Conservation (phyloP, 2,888 invertebrate species). For the Galeruca laticollis region DNA sequence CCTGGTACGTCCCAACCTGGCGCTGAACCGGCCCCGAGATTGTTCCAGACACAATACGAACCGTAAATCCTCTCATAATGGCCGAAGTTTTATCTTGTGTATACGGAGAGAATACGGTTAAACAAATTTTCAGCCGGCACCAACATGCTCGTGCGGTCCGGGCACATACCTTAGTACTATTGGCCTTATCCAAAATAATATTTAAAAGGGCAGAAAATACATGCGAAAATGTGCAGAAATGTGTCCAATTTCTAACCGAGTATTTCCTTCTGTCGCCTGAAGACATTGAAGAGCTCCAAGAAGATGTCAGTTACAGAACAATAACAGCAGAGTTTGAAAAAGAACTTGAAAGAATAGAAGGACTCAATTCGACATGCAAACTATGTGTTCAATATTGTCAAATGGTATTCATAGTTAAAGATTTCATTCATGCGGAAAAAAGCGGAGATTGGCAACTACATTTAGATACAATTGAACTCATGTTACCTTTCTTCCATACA, state of each 20-base stretch:
- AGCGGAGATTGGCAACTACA: conserved; percentile 10
- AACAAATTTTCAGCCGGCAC: conserved; percentile 49
- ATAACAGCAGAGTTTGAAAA: too few species aligned
- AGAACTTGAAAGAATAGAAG: background rate
- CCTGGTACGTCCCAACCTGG: too few species aligned
- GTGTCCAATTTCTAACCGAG: conserved; percentile 20
- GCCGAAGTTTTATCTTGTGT: conserved; percentile 45
- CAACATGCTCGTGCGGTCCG: too few species aligned
- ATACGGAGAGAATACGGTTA: conserved; percentile 52
- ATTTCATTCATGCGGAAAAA: conserved; percentile 15
- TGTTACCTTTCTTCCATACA: conserved; percentile 14
- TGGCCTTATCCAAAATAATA: conserved; percentile 23
- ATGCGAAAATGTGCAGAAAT: too few species aligned
- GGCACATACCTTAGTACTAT: too few species aligned
- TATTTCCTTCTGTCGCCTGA: conserved; percentile 21
- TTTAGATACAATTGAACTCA: conserved; percentile 1
- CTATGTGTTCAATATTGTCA: conserved; percentile 2
- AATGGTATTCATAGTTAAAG: conserved; percentile 14
- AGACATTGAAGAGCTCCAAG: conserved; percentile 29
- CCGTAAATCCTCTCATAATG: conserved; percentile 58
- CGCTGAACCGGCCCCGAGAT: too few species aligned
- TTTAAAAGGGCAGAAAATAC: conserved; percentile 28
- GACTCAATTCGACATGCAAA: background rate
- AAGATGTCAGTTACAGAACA: too few species aligned
- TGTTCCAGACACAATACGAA: too few species aligned